Evolutionary conservation across 2,113 vertebrate species (phyloP).

Genomic region (Phalacrocorax pelagicus): DNA sequence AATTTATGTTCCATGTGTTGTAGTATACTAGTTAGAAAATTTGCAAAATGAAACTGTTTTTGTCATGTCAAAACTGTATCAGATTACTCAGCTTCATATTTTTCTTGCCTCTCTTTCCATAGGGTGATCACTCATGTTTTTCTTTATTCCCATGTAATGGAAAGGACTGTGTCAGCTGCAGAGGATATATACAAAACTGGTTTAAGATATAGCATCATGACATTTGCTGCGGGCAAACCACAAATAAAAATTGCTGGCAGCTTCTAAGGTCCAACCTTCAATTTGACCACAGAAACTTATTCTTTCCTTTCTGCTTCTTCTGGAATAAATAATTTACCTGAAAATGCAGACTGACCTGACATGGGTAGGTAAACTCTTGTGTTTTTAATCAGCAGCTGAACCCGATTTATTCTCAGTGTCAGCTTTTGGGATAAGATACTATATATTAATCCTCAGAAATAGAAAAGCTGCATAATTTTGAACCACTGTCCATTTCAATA

Average conservation of each 20-base stretch:
- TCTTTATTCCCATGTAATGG: not conserved
- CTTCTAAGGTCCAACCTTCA: not conserved
- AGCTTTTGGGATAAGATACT: not conserved
- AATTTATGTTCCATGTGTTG: accelerated
- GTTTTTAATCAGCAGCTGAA: not conserved
- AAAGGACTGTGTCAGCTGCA: not conserved
- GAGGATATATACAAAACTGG: not conserved
- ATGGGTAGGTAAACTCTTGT: not conserved
- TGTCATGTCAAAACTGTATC: accelerated
- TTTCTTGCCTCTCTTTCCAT: not conserved
- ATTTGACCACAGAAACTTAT: not conserved
- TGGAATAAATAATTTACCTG: not conserved
- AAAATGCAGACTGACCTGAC: not conserved
- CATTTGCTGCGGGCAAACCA: not conserved
- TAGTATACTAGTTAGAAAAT: not conserved
- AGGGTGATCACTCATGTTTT: not conserved
- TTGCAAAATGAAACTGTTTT: not conserved
- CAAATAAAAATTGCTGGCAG: not conserved
- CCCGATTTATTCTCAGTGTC: not conserved
- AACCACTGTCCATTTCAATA: not conserved
- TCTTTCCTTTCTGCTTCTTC: not conserved
- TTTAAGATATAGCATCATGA: not conserved
- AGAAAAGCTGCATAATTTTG: not conserved
- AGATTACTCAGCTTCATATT: not conserved
- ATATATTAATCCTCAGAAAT: not conserved